These are phyloP conservation scores for Etheostoma cragini DNA, from an alignment of 2,113 vertebrate genomes.

Conservation along the genomic window DNA sequence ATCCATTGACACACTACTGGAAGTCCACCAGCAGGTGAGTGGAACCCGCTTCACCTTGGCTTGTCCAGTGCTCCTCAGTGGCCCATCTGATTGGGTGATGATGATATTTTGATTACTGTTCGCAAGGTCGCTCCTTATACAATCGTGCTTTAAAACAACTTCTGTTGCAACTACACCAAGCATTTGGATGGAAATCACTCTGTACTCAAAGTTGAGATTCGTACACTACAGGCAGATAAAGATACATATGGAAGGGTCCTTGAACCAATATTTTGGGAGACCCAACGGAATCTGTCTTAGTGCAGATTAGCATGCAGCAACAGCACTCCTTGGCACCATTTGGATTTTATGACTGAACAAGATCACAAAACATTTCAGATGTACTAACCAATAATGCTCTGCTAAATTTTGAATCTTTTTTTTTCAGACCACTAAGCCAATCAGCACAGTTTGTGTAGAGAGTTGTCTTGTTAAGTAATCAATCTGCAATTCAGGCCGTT, in stretches of 20 bases:
- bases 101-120: slow-evolving; percentile 56
- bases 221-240: slow-evolving; percentile 74
- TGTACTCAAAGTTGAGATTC: slow-evolving; percentile 68
- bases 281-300: slow-evolving; percentile 80
- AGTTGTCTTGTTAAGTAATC: slow-evolving; percentile 59
- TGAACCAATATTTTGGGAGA: slow-evolving; percentile 81
- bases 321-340: slow-evolving; percentile 82
- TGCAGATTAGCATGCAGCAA: slow-evolving; percentile 86
- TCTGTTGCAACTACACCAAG: slow-evolving; percentile 57
- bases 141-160: slow-evolving; percentile 51
- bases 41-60: slow-evolving; percentile 17
- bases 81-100: slow-evolving; percentile 49
- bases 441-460: slow-evolving; percentile 59
- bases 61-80: slow-evolving; percentile 35
- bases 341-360: slow-evolving; percentile 75
- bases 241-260: slow-evolving; percentile 80
- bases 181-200: slow-evolving; percentile 63
- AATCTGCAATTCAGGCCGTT: slow-evolving; percentile 71
- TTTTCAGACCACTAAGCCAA: slow-evolving; percentile 59
- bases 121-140: slow-evolving; percentile 45
- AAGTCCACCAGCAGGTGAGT: slow-evolving; percentile 21
- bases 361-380: slow-evolving; percentile 72
- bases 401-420: slow-evolving; percentile 44
- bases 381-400: slow-evolving; percentile 70
- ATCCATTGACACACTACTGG: slow-evolving; percentile 20